Evolutionary conservation across 2,113 vertebrate species (phyloP), one percentile per base, ranked within the genome.

Genomic region (Pygoscelis antarcticus): DNA sequence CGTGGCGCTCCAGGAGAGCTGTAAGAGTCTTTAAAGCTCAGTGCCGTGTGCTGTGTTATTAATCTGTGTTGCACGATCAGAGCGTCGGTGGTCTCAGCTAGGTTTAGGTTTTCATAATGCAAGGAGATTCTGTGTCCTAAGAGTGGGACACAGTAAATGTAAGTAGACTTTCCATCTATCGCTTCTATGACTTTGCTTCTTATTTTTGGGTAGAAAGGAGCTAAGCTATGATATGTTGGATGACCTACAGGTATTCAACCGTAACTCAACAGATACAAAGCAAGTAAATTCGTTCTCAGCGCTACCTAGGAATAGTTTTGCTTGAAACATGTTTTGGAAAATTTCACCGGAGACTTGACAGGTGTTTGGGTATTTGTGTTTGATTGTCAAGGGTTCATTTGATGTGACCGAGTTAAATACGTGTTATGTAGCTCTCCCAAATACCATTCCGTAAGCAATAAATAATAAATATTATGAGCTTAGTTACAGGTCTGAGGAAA

Each of bases 131-230:
- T 60, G 69, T 34, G 46, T n/a, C 9, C 76, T 64, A 1, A 4
- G 1, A 22, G 51, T 11, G 2, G 0, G 22, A 1, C 12, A 5
- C n/a, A 5, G 42, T 13, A 5, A 70, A 36, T 3, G 17, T 9
- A 4, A 57, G 17, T 0, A 19, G 72, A 36, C 19, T 83, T 77
- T 38, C 65, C 25, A 16, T 13, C 38, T 14, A 0, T 30, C 14
- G 0, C n/a, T 65, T 42, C 29, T 11, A 1, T 14, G 27, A 0
- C 42, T 68, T 22, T 19, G 36, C 38, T 66, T 1, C 32, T 32
- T 23, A 6, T 65, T 58, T 42, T 26, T 12, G 58, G 27, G 26
- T 36, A 12, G 74, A 17, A 69, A 46, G 36, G 66, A 26, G 11
- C 32, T n/a, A 1, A 68, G n/a, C 30, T 40, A 0, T 16, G 52